Conservation (phyloP, 2,888 invertebrate genomes). For the Oscheius sp. region DNA sequence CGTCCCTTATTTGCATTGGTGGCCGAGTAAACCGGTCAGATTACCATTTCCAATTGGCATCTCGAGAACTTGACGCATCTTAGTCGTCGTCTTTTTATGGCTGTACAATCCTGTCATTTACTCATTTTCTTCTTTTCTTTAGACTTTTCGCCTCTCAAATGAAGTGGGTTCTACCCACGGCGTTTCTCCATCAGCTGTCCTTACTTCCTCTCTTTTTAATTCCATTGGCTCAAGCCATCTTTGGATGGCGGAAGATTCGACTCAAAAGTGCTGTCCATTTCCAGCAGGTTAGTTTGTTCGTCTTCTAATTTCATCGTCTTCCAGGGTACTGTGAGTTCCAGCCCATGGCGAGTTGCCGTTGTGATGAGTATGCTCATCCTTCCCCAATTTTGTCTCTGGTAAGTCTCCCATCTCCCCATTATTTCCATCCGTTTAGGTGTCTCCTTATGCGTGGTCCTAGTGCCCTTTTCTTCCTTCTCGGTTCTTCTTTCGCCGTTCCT, state of each 20-base stretch:
- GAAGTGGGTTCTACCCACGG: constrained; percentile 26
- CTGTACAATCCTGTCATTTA: not conserved
- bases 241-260: constrained; percentile 44
- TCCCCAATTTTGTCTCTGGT: constrained; percentile 55
- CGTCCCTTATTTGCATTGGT: not conserved
- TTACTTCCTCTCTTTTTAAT: constrained; percentile 47
- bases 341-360: constrained; percentile 59
- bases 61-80: not conserved
- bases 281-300: constrained; percentile 39
- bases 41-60: constrained; percentile 5
- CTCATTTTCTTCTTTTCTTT: not conserved
- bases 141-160: not conserved
- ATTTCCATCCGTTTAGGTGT: constrained; percentile 31
- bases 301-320: not conserved
- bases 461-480: constrained; percentile 48
- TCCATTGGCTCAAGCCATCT: constrained; percentile 49
- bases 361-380: constrained; percentile 51
- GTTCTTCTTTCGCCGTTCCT: constrained; percentile 48
- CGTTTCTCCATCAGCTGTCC: constrained; percentile 45
- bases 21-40: constrained; percentile 21
- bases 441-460: constrained; percentile 44
- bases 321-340: constrained; percentile 55
- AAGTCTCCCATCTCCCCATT: not conserved
- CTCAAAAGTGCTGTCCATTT: constrained; percentile 55
- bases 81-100: constrained; percentile 4